Evolutionary conservation across 1,140 invertebrate genomes (phyloP).

Genomic region (Polypedilum pembai): DNA sequence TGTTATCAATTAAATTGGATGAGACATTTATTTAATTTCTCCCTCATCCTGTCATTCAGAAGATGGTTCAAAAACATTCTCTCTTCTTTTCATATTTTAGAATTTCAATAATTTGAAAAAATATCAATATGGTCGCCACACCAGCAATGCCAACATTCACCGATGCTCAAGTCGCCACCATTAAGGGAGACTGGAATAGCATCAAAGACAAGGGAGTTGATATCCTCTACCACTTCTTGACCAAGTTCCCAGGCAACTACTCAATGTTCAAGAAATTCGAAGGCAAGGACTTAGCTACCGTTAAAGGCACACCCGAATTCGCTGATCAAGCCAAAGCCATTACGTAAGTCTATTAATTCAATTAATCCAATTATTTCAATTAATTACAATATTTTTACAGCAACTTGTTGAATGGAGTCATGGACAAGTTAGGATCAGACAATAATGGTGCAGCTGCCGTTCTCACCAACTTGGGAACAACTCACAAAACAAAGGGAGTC

Average conservation of each 20-base stretch:
- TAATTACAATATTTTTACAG: not conserved
- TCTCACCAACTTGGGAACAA: not conserved
- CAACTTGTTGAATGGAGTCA: not conserved
- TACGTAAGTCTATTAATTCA: not conserved
- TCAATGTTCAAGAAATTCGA: not conserved
- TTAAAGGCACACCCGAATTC: not conserved
- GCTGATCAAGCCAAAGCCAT: not conserved
- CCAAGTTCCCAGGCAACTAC: not conserved
- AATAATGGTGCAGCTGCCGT: not conserved
- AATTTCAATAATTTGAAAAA: not conserved
- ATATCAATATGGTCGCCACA: not conserved
- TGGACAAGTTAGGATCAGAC: not conserved
- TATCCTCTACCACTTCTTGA: not conserved
- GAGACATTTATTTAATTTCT: no score
- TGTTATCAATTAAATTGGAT: not conserved
- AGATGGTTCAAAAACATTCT: not conserved
- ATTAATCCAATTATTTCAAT: not conserved
- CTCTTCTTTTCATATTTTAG: not conserved
- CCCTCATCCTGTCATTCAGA: not conserved
- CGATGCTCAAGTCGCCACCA: not conserved
- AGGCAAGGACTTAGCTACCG: not conserved
- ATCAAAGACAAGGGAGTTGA: not conserved
- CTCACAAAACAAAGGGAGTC: not conserved
- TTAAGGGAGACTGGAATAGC: not conserved
- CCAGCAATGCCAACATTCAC: conserved; percentile 1